Evolutionary conservation across 2,888 invertebrate species (phyloP), one percentile per base, ranked within the genome.

Genomic region (Entomobrya proxima): DNA sequence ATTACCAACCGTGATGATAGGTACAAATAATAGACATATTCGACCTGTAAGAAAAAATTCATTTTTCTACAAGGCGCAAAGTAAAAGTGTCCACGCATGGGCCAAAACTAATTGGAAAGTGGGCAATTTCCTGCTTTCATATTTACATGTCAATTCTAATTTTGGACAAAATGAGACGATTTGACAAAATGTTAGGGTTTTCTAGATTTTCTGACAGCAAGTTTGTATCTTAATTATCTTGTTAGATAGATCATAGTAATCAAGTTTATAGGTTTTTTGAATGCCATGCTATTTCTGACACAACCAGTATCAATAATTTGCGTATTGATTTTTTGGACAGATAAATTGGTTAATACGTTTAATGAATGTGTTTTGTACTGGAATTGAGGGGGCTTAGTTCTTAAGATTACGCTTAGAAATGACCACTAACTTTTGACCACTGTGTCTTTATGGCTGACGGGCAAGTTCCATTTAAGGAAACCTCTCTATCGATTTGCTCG

Each of bases 121-220:
- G 21, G 64, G n/a, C 37, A 21, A 64, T 64, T 64, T 64, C 64
- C 64, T 64, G 64, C 37, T 64, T 37, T 64, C 64, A 11, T 37
- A 18, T 35, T 74, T 37, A 40, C 52, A 15, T 58, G 58, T 72
- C 5, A n/a, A n/a, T 50, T 58, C 64, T 47, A 64, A 44, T 40
- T 78, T 52, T 78, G 78, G 78, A 21, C 64, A 78, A 78, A 78
- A 78, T 78, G 64, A 64, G 78, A 77, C 75, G 52, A 6, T 24
- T 21, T 64, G 55, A 55, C 55, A 27, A 27, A 9, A 5, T 52
- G 6, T 64, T 1, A 37, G 9, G 11, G 13, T 9, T 55, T 5
- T 24, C 24, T 55, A 24, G 13, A 55, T 64, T n/a, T 13, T 35
- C n/a, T 13, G 13, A 27, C 9, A 35, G 35, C 18, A 35, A 18